These are phyloP conservation scores for Leptinotarsa defecta DNA, from an alignment of 1,140 invertebrate genomes.

Conservation along the genomic window DNA sequence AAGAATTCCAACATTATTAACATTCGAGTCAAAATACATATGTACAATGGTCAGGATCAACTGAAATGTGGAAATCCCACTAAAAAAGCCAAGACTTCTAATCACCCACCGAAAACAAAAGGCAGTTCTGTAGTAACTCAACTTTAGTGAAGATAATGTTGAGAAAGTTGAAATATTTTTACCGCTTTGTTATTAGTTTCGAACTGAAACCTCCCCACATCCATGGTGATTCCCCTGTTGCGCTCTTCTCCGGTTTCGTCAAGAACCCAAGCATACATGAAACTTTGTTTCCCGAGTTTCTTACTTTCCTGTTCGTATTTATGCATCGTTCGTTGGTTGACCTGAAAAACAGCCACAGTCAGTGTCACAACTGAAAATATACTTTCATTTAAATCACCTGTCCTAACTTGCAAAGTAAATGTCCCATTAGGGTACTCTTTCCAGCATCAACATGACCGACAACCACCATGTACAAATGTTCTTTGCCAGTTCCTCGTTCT, in stretches of 20 bases:
- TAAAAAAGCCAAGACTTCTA: neutral
- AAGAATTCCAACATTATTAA: too few species aligned
- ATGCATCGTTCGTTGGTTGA: conserved; percentile 90
- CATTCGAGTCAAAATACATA: too few species aligned
- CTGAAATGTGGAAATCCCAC: neutral
- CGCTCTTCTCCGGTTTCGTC: conserved; percentile 98
- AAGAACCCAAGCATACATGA: conserved; percentile 98
- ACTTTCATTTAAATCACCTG: conserved; percentile 64
- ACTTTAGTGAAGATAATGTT: neutral
- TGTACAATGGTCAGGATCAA: neutral
- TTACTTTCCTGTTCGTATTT: conserved; percentile 98
- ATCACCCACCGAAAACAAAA: too few species aligned
- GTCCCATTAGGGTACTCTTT: conserved; percentile 97
- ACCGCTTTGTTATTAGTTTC: conserved; percentile 80
- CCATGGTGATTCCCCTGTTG: conserved; percentile 88
- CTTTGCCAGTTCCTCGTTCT: conserved; percentile 77
- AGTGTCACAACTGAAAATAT: neutral
- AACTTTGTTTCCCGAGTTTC: conserved; percentile 97
- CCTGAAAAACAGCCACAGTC: conserved; percentile 57
- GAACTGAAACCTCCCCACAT: conserved; percentile 92
- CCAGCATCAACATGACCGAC: conserved; percentile 99
- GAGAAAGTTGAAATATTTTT: conserved; percentile 9
- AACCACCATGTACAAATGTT: conserved; percentile 91
- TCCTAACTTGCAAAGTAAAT: conserved; percentile 87
- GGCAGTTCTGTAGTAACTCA: too few species aligned